Base-by-base conservation (phyloP, 2,888 invertebrate genomes). In the Nomada fucata region DNA sequence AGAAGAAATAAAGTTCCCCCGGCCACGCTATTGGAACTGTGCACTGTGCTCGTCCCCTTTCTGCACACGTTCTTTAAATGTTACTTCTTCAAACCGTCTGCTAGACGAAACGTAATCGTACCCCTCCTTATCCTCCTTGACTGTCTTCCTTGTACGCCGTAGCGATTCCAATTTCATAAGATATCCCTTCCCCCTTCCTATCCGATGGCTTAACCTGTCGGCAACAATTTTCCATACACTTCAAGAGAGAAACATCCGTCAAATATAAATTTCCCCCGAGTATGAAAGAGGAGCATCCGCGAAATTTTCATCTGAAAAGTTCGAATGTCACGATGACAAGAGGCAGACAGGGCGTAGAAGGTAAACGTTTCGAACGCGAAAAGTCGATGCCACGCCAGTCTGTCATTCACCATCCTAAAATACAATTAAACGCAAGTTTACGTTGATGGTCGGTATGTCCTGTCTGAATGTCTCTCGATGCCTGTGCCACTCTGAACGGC, bases 381-480 rank as follows among this genome's bases (percentile, higher is more conserved):
- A 50, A 53, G 44, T 63, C 64, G 59, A 29, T 63, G 63, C 69
- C 61, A 64, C 65, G 36, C 63, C 72, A 53, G 76, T 81, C 70
- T 64, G 67, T 76, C 68, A 55, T 69, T 71, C 70, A 68, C 63
- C 74, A 50, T 9, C 53, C 64, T 53, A 52, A 82, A 78, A 63
- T 75, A 83, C 84, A 82, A 85, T 89, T 83, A 83, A 78, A 80
- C 81, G 85, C 84, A 84, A 90, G 87, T 90, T 89, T 87, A 85
- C 86, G 85, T 88, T 86, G 86, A 89, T 89, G 83, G 89, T 90
- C 89, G 83, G 89, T 91, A 89, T 92, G 88, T 91, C 89, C 89
- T 89, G 79, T 89, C 84, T 89, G 87, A 90, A 91, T 91, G 89
- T 88, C 87, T 92, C 87, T 91, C 89, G 88, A 91, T 90, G 87